Conservation (phyloP, 2,113 vertebrate genomes). For the Kryptolebias marmoratus region DNA sequence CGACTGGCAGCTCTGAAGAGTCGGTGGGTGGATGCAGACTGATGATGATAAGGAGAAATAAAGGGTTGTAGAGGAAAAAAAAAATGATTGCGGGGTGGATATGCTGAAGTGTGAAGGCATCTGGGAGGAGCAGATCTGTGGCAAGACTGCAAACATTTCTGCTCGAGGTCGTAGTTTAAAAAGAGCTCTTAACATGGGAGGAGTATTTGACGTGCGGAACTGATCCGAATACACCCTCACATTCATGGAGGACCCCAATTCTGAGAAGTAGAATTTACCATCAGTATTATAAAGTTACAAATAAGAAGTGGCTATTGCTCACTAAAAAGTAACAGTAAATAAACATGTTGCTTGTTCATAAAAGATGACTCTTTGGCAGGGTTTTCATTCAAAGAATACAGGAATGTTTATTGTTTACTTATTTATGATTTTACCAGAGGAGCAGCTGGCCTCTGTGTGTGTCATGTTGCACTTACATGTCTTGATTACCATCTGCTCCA, state of each 20-base stretch:
- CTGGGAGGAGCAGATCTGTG: slow-evolving; percentile 32
- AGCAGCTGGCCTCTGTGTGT: slow-evolving; percentile 11
- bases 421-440: not conserved
- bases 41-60: slow-evolving; percentile 29
- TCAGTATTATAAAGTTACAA: not conserved
- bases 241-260: not conserved
- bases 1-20: slow-evolving; percentile 28
- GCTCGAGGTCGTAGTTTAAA: not conserved
- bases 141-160: not conserved
- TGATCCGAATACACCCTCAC: not conserved
- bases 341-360: no score
- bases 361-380: no score
- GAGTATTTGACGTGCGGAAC: not conserved
- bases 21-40: slow-evolving; percentile 46
- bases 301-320: no score
- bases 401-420: not conserved
- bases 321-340: no score
- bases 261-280: no score
- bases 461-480: not conserved
- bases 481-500: not conserved
- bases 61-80: slow-evolving; percentile 26
- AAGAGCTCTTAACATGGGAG: not conserved
- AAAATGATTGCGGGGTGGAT: slow-evolving; percentile 38
- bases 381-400: slow-evolving; percentile 1
- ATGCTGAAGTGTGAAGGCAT: slow-evolving; percentile 35